A percentile compares a stretch with the other conserved stretches of the same genome.
phyloP scores from a whole-genome alignment of 2,113 vertebrate genomes.

The Corvus hawaiiensis region DNA sequence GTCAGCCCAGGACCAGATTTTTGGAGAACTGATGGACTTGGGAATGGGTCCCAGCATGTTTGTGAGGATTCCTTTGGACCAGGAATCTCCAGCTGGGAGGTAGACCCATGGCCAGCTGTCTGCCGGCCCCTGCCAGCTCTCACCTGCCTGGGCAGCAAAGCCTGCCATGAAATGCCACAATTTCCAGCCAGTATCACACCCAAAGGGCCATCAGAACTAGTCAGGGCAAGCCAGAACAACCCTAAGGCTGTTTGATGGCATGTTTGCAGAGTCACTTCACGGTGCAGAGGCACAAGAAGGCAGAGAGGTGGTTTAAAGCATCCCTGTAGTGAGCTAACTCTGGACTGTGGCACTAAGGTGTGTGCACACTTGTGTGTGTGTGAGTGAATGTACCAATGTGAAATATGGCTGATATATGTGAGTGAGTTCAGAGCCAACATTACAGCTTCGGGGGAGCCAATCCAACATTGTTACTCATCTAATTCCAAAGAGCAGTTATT shows the following conservation, averaged over 20 bases:
- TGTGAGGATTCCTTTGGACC: background rate
- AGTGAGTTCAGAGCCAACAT: conserved; percentile 7
- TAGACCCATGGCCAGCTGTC: background rate
- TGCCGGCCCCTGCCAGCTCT: background rate
- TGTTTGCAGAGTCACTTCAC: background rate
- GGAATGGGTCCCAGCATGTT: background rate
- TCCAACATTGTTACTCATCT: conserved; percentile 63
- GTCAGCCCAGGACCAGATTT: background rate
- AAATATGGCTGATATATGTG: background rate
- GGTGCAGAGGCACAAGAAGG: background rate
- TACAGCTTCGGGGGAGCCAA: conserved; percentile 29
- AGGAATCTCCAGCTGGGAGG: background rate
- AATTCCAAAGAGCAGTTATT: conserved; percentile 66
- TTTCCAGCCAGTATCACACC: conserved; percentile 15
- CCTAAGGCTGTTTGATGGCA: background rate
- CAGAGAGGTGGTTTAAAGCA: background rate
- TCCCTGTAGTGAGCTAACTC: background rate
- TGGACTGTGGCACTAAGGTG: background rate
- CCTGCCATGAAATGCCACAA: background rate
- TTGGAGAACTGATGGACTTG: background rate
- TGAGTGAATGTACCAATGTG: background rate
- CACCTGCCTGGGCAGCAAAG: background rate
- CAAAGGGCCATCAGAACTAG: background rate
- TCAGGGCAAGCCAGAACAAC: background rate
- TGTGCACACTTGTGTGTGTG: background rate